These are phyloP conservation scores for Sinohyriopsis cumingii DNA, from an alignment of 2,888 invertebrate genomes.

Conservation along the genomic window DNA sequence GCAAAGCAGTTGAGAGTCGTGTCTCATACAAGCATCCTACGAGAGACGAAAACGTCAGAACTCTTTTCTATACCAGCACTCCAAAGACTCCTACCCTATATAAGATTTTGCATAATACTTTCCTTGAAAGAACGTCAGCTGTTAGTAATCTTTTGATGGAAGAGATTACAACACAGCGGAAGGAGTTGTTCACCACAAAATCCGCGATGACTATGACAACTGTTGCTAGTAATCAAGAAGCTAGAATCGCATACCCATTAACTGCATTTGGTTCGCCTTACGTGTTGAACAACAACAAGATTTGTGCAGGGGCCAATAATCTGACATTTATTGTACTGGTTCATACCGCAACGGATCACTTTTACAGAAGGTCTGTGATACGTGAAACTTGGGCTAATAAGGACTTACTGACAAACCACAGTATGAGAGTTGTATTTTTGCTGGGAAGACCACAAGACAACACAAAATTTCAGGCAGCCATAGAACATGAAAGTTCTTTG, in stretches of 20 bases:
- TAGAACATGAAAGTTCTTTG: conserved; percentile 52
- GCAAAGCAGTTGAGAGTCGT: no score
- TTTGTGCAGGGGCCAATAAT: conserved; percentile 39
- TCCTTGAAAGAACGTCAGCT: no score
- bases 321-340: conserved; percentile 51
- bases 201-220: no score
- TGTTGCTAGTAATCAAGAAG: no score
- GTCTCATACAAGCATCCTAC: no score
- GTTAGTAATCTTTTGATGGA: no score
- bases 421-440: conserved; percentile 51
- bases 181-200: no score
- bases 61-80: no score
- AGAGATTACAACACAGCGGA: no score
- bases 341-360: conserved; percentile 51
- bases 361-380: conserved; percentile 46
- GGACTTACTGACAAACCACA: conserved; percentile 36
- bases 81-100: no score
- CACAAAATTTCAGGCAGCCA: conserved; percentile 34
- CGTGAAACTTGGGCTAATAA: conserved; percentile 59
- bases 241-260: conserved; percentile 38
- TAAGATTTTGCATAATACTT: no score
- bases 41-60: no score
- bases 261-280: conserved; percentile 44
- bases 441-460: conserved; percentile 43
- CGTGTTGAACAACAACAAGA: conserved; percentile 46